phyloP scores from a whole-genome alignment of 2,888 invertebrate species.

The Liopterus haemorrhoidalis region DNA sequence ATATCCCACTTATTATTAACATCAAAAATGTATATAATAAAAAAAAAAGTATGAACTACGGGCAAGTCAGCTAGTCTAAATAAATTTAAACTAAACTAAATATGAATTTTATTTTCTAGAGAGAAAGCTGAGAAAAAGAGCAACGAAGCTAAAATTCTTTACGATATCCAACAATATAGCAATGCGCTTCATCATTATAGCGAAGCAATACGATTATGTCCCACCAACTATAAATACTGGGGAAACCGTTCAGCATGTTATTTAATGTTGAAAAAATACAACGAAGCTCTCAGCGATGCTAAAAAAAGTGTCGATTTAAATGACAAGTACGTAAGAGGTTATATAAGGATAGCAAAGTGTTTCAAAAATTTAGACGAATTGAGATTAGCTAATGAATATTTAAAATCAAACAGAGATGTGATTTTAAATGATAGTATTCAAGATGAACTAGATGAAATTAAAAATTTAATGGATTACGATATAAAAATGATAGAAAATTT shows the following conservation, averaged over 20 bases:
- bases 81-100: no score
- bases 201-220: constrained; percentile 74
- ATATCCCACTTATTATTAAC: no score
- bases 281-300: constrained; percentile 73
- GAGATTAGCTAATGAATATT: constrained; percentile 11
- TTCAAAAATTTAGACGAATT: constrained; percentile 54
- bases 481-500: no score
- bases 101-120: no score
- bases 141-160: constrained; percentile 73
- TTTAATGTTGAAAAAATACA: constrained; percentile 77
- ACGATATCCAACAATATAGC: constrained; percentile 72
- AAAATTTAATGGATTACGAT: constrained; percentile 5
- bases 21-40: no score
- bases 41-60: no score
- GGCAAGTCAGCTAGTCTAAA: no score
- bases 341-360: constrained; percentile 69
- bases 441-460: constrained; percentile 4
- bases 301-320: constrained; percentile 66
- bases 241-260: constrained; percentile 81
- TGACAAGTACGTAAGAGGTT: constrained; percentile 64
- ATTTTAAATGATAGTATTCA: constrained; percentile 6
- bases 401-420: constrained; percentile 6
- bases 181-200: constrained; percentile 71
- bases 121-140: constrained; percentile 72
- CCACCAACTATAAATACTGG: constrained; percentile 72